These are phyloP conservation scores for Anastrepha ludens DNA, from an alignment of 1,140 invertebrate genomes.

Conservation along the genomic window DNA sequence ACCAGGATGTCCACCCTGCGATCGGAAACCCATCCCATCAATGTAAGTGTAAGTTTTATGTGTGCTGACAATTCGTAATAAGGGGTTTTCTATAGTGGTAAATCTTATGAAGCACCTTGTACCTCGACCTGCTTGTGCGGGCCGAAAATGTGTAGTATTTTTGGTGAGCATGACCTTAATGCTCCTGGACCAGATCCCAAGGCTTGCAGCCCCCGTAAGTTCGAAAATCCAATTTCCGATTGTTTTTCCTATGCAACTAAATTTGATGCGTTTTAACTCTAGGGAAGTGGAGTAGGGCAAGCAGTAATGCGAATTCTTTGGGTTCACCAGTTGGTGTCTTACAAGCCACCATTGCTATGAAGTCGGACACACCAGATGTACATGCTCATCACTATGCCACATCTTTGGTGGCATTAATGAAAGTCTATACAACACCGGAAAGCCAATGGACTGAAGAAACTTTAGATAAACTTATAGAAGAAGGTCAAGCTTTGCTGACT, in stretches of 20 bases:
- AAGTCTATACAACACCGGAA: conserved; percentile 67
- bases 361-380: conserved; percentile 4
- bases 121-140: conserved; percentile 9
- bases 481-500: conserved; percentile 59
- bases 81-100: neutral
- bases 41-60: neutral
- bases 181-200: conserved; percentile 28
- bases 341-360: conserved; percentile 55
- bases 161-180: conserved; percentile 44
- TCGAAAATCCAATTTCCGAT: neutral
- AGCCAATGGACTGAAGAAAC: conserved; percentile 63
- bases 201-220: conserved; percentile 41
- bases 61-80: too few relatives aligned
- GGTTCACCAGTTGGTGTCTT: conserved; percentile 58
- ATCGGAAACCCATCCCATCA: neutral
- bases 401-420: conserved; percentile 65
- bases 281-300: neutral
- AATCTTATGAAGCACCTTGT: neutral
- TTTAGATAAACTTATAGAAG: conserved; percentile 62
- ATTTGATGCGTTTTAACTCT: neutral
- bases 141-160: conserved; percentile 53
- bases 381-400: conserved; percentile 50
- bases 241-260: neutral
- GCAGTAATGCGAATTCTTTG: conserved; percentile 58
- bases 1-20: neutral